Evolutionary conservation across 2,888 invertebrate species (phyloP).

Genomic region (Athetis lepigone): DNA sequence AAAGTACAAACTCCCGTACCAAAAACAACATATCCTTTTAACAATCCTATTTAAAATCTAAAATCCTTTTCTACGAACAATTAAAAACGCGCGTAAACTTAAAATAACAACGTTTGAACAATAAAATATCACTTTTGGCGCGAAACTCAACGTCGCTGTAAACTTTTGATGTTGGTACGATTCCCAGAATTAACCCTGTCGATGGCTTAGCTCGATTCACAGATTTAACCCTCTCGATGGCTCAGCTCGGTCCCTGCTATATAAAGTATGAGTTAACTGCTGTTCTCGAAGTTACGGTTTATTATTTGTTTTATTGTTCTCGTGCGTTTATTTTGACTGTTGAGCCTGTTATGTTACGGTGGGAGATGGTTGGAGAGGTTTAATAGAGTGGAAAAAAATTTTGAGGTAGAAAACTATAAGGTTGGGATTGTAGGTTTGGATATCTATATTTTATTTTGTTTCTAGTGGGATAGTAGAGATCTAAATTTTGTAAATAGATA

Average conservation of each 20-base stretch:
- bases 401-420: neutral
- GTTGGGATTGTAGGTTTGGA: no score
- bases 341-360: constrained; percentile 41
- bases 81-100: constrained; percentile 34
- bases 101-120: constrained; percentile 29
- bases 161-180: constrained; percentile 61
- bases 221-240: constrained; percentile 62
- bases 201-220: constrained; percentile 68
- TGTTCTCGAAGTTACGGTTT: constrained; percentile 69
- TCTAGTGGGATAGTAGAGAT: no score
- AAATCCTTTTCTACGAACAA: constrained; percentile 12
- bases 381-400: neutral
- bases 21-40: neutral
- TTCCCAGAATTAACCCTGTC: constrained; percentile 59
- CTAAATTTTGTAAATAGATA: no score
- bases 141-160: constrained; percentile 52
- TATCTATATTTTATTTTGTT: no score
- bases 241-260: constrained; percentile 67
- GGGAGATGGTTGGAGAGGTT: neutral
- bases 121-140: constrained; percentile 61
- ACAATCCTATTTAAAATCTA: constrained; percentile 6
- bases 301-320: constrained; percentile 75
- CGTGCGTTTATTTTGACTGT: constrained; percentile 62
- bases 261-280: constrained; percentile 77
- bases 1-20: no score